A percentile compares a stretch with the other conserved stretches of the same genome.
These are phyloP conservation scores for Phorcus lineatus DNA, from an alignment of 2,888 invertebrate species.

Conservation along the genomic window DNA sequence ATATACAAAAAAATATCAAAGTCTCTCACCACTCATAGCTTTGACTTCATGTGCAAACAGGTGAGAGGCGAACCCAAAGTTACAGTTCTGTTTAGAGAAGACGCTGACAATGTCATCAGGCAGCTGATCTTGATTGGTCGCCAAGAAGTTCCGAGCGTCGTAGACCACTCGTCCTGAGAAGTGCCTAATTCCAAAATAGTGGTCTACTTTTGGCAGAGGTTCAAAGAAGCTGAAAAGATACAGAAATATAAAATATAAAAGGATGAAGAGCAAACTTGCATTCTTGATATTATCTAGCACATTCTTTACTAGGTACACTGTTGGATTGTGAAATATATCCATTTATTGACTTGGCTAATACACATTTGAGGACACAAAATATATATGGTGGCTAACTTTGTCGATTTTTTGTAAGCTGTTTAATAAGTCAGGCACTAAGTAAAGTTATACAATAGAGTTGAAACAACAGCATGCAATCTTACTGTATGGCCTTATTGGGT, in stretches of 20 bases:
- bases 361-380: too few species aligned
- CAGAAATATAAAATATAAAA: neutral
- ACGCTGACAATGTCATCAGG: slow-evolving; percentile 94
- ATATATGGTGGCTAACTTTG: too few species aligned
- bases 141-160: slow-evolving; percentile 91
- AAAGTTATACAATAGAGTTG: too few species aligned
- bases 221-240: slow-evolving; percentile 82
- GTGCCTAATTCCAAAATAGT: slow-evolving; percentile 91
- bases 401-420: too few species aligned
- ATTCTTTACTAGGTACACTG: too few species aligned
- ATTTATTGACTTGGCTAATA: too few species aligned
- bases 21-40: slow-evolving; percentile 80
- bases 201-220: slow-evolving; percentile 76
- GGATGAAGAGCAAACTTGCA: too few species aligned
- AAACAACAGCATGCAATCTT: too few species aligned
- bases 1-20: neutral
- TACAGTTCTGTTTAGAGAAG: slow-evolving; percentile 93
- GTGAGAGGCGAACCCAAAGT: slow-evolving; percentile 97
- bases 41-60: slow-evolving; percentile 95
- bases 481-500: too few species aligned
- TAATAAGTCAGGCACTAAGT: too few species aligned
- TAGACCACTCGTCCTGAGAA: slow-evolving; percentile 91
- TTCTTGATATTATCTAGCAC: too few species aligned
- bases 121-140: slow-evolving; percentile 93
- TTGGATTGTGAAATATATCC: too few species aligned